These are phyloP conservation scores for Nothoprocta pentlandii DNA, from an alignment of 2,113 vertebrate genomes.

Conservation along the genomic window DNA sequence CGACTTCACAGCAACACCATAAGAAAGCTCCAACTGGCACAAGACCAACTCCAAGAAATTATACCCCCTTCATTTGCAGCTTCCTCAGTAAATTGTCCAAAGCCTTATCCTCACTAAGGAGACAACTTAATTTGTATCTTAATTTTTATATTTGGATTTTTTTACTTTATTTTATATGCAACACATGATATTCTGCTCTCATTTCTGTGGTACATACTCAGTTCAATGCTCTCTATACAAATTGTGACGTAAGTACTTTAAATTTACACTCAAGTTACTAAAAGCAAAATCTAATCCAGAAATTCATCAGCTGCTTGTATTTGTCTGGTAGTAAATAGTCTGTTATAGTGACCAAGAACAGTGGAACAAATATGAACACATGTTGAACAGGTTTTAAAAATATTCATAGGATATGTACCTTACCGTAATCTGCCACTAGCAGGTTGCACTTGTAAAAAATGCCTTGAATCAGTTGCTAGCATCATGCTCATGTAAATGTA, in stretches of 20 bases:
- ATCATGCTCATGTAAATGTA: conserved; percentile 13
- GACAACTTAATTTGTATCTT: background rate
- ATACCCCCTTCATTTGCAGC: background rate
- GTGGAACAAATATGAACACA: conserved; percentile 54
- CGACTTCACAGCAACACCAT: background rate
- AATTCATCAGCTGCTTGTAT: conserved; percentile 38
- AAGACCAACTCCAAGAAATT: background rate
- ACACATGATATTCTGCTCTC: background rate
- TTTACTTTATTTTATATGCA: background rate
- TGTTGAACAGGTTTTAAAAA: conserved; percentile 65
- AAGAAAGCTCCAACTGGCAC: background rate
- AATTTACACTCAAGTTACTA: background rate
- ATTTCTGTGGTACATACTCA: background rate
- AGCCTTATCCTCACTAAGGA: background rate
- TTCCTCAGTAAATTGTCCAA: background rate
- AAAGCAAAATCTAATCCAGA: conserved; percentile 14
- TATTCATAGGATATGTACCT: conserved; percentile 59
- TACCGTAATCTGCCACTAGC: conserved; percentile 46
- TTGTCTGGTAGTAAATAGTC: conserved; percentile 27
- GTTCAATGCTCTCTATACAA: background rate
- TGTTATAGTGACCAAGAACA: conserved; percentile 41
- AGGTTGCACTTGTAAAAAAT: conserved; percentile 61
- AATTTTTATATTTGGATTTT: background rate
- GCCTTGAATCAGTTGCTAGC: conserved; percentile 30
- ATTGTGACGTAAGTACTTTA: background rate